Evolutionary conservation across 2,797 vertebrate species (phyloP), one percentile per base, ranked within the genome.

Genomic region (Coranthus polyacanthus): DNA sequence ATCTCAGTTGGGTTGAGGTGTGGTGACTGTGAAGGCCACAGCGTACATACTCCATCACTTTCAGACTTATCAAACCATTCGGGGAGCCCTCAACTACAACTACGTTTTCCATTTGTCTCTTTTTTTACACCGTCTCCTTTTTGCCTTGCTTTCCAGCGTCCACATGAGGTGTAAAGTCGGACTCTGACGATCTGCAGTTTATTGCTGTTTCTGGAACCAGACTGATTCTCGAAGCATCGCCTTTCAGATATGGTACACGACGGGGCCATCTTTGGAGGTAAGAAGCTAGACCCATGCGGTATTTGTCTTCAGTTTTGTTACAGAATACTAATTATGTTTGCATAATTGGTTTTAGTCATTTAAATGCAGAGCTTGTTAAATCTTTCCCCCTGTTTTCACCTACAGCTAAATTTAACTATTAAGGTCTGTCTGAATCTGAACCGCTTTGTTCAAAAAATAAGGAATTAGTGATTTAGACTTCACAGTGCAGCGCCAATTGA

Each of bases 291-390:
- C 36, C 65, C 47, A 26, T 8, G 36, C 58, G 58, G 51, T 46
- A 68, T 53, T 56, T 12, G 9, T 68, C 45, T 58, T 63, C 58
- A 46, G 43, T 71, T 81, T 79, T 84, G 68, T 68, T 72, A 56
- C 24, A 7, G 71, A 87, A 88, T 68, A 77, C 81, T 82, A 89
- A 88, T 88, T 75, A 87, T 59, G 68, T 81, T 84, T 87, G 76
- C 66, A 76, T 83, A 88, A 88, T 84, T 89, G 78, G 60, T 76
- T 88, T 87, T 73, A 78, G 76, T 85, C 71, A 68, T 83, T 79
- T 79, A 85, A 89, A 84, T 66, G 51, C 67, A 55, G 55, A 67
- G 72, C 82, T 75, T 82, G 83, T 88, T 85, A 82, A 85, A 80
- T 75, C 58, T 64, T 42, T 10, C 16, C 47, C 50, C 62, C 58